Percentiles rank a stretch among this genome's conserved stretches.
Evolutionary conservation across 2,888 invertebrate species (phyloP).

Genomic region (Dolomedes plantarius): DNA sequence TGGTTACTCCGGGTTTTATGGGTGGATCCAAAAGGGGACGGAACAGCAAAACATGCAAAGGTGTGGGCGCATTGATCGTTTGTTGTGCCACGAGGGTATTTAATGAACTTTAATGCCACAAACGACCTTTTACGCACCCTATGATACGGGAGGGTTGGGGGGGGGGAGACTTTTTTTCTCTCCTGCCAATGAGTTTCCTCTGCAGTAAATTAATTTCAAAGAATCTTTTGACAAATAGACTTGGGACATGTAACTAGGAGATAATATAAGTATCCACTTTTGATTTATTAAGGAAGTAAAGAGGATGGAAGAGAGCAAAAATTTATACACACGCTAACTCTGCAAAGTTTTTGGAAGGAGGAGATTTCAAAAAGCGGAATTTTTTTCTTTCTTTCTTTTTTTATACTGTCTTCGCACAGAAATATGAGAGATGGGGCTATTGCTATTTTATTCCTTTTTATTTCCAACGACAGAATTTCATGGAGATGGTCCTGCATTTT

Average conservation of each 20-base stretch:
- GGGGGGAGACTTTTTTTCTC: background rate
- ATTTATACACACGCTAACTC: background rate
- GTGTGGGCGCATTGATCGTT: slow-evolving; percentile 64
- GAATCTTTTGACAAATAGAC: background rate
- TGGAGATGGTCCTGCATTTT: too few relatives aligned
- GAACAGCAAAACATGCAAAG: slow-evolving; percentile 66
- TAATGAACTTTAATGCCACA: slow-evolving; percentile 50
- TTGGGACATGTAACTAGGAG: background rate
- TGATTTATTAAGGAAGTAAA: background rate
- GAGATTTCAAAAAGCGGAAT: too few relatives aligned
- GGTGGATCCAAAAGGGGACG: slow-evolving; percentile 62
- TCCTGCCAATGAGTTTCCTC: background rate
- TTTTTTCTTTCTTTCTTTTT: too few relatives aligned
- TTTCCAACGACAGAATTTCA: too few relatives aligned
- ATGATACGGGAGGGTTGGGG: background rate
- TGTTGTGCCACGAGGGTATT: slow-evolving; percentile 36
- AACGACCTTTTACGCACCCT: slow-evolving; percentile 13
- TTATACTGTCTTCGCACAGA: too few relatives aligned
- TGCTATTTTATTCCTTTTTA: too few relatives aligned
- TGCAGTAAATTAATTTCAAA: slow-evolving; percentile 1
- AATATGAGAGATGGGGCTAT: too few relatives aligned
- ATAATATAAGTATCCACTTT: background rate
- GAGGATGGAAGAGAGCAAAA: background rate
- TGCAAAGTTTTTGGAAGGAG: too few relatives aligned
- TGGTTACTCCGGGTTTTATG: slow-evolving; percentile 63